These are phyloP conservation scores for Tetragonula clypearis DNA, from an alignment of 1,140 invertebrate species.

Conservation along the genomic window DNA sequence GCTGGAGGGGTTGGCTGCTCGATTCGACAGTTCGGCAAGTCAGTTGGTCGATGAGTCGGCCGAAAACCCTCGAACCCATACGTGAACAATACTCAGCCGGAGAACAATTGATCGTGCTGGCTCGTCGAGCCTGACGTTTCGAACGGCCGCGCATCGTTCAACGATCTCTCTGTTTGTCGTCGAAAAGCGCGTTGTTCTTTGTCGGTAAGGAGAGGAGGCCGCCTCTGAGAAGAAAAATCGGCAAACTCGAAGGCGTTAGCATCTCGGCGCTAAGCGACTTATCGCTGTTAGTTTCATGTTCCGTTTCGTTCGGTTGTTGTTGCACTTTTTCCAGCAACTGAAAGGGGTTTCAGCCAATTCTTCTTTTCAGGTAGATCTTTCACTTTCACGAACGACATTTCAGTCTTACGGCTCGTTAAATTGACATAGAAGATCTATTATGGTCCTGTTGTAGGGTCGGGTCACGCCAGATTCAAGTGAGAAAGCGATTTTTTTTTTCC, in stretches of 20 bases:
- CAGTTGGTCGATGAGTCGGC: slow-evolving; percentile 46
- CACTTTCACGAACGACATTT: neutral
- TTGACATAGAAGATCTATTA: too few species aligned
- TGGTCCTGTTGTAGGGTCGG: too few species aligned
- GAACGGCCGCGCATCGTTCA: neutral
- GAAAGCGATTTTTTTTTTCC: too few species aligned
- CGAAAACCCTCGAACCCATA: slow-evolving; percentile 29
- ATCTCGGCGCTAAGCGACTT: slow-evolving; percentile 41
- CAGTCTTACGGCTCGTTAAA: too few species aligned
- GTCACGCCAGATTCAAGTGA: too few species aligned
- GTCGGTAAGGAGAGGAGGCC: neutral
- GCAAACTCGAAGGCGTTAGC: slow-evolving; percentile 32
- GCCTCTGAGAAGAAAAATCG: slow-evolving; percentile 10
- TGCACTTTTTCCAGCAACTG: too few species aligned
- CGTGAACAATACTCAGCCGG: slow-evolving; percentile 51
- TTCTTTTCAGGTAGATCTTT: neutral
- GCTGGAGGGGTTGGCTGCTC: slow-evolving; percentile 33
- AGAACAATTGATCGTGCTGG: slow-evolving; percentile 32
- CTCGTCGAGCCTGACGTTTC: slow-evolving; percentile 25
- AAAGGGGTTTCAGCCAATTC: neutral
- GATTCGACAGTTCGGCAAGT: slow-evolving; percentile 54
- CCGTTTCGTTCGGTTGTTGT: neutral
- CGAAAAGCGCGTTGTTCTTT: slow-evolving; percentile 12
- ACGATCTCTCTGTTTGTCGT: slow-evolving; percentile 20
- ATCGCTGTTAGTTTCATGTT: slow-evolving; percentile 43